Base-by-base conservation (phyloP, 2,888 invertebrate species). In the Linnaemya tessellans region DNA sequence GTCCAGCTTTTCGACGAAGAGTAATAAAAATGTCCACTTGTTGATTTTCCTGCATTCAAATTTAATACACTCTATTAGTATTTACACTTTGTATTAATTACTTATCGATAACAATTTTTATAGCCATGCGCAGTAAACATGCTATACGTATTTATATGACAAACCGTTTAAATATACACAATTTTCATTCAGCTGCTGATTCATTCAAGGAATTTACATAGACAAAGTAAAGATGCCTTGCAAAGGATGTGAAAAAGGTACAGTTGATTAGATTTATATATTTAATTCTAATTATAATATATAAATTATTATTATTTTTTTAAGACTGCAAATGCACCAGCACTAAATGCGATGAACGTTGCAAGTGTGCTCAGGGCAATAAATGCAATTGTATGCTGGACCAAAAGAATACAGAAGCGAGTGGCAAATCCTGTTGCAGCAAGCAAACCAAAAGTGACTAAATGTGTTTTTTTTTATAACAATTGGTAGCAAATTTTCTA, bases 321-420 rank as follows among this genome's bases (percentile, higher is more conserved):
- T 9, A 74, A 92, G 92, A 89, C 60, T 92, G 92, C 87, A 91
- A 91, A 84, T 92, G 92, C 88, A 91, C 91, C 10, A 65, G 88
- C 9, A 88, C 90, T 22, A 92, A 91, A 65, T 92, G 92, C 60
- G 88, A 88, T 56, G 90, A 90, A 13, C 83, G 84, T 43, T 92
- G 92, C 87, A 91, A 92, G 80, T 92, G 92, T 87, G 89, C 87
- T 74, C 84, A 88, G 71, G 88, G 83, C 15, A 87, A 87, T 43
- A 89, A 89, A 68, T 89, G 90, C 54, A 84, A 86, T 49, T 89
- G 89, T 73, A 85, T 85, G 85, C 41, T 15, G 30, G 89, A 78
- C 1, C 87, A 89, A 56, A 87, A 86, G 49, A 87, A 87, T 30
- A 71, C 38, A 2, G 80, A 51, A 2, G 51, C 81, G 46, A 13